Evolutionary conservation across 2,797 vertebrate genomes (phyloP).

Genomic region (Eulemur rubriventer): DNA sequence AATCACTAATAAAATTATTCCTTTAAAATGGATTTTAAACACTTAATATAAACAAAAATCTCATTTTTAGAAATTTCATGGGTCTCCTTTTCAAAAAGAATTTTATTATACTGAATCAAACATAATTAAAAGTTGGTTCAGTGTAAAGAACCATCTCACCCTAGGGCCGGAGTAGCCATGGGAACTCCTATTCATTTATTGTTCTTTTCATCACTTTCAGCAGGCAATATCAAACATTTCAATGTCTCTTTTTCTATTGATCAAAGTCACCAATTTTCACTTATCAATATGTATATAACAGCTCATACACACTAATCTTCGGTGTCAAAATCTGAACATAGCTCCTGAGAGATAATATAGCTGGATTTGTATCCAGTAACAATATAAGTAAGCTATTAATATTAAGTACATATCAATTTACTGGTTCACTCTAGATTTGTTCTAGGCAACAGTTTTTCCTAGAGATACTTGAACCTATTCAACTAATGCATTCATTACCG

Average conservation of each 20-base stretch:
- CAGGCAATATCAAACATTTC: neutral
- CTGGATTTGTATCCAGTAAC: neutral
- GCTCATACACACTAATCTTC: neutral
- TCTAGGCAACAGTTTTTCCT: slow-evolving; percentile 36
- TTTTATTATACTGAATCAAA: slow-evolving; percentile 1
- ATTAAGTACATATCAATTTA: neutral
- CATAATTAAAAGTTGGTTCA: slow-evolving; percentile 18
- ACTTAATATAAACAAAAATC: neutral
- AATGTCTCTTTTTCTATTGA: neutral
- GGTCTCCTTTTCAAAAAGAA: neutral
- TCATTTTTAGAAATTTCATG: neutral
- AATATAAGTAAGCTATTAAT: neutral
- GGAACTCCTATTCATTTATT: neutral
- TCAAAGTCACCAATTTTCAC: neutral
- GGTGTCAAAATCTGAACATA: slow-evolving; percentile 34
- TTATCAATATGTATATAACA: neutral
- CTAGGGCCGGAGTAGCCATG: neutral
- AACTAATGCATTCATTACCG: neutral
- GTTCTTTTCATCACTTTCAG: neutral
- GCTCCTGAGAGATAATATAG: neutral
- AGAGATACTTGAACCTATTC: slow-evolving; percentile 14
- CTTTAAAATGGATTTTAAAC: neutral
- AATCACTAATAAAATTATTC: neutral
- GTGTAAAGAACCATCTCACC: neutral
- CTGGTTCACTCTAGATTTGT: slow-evolving; percentile 8